Conservation (phyloP, 2,888 invertebrate species). For the Andrena dorsata region DNA sequence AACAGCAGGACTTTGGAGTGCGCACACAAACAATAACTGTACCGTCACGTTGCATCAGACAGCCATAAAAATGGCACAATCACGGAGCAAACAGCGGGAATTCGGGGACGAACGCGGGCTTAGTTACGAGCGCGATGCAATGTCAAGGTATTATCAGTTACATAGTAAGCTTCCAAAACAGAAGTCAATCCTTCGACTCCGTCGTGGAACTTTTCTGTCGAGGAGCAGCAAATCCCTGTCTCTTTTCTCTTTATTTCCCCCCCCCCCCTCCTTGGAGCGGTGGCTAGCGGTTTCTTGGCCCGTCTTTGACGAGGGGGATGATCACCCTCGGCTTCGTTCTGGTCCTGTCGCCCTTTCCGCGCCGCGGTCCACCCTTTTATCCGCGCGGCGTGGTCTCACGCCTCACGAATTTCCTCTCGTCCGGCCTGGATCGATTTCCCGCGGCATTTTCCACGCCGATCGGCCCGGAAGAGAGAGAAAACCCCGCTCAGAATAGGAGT, state of each 20-base stretch:
- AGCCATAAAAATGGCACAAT: background rate
- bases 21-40: background rate
- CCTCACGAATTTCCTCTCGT: slow-evolving; percentile 74
- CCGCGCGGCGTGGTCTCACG: slow-evolving; percentile 70
- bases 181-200: background rate
- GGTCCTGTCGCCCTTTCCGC: slow-evolving; percentile 44
- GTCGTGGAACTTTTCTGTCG: background rate
- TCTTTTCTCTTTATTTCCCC: slow-evolving; percentile 12
- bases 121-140: background rate
- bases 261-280: slow-evolving; percentile 59
- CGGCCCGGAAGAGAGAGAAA: slow-evolving; percentile 79
- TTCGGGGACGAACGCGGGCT: background rate
- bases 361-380: slow-evolving; percentile 68
- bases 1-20: background rate
- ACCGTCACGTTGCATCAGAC: background rate
- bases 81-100: background rate
- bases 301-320: slow-evolving; percentile 71
- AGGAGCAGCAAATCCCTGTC: background rate
- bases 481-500: slow-evolving; percentile 22
- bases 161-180: too few relatives aligned
- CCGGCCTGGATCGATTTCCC: slow-evolving; percentile 71
- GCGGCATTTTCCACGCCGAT: slow-evolving; percentile 80
- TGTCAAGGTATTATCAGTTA: background rate
- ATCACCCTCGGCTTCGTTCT: slow-evolving; percentile 51
- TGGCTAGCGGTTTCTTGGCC: slow-evolving; percentile 58